Base-by-base conservation (phyloP, 2,113 vertebrate genomes). In the Nettapus auritus region DNA sequence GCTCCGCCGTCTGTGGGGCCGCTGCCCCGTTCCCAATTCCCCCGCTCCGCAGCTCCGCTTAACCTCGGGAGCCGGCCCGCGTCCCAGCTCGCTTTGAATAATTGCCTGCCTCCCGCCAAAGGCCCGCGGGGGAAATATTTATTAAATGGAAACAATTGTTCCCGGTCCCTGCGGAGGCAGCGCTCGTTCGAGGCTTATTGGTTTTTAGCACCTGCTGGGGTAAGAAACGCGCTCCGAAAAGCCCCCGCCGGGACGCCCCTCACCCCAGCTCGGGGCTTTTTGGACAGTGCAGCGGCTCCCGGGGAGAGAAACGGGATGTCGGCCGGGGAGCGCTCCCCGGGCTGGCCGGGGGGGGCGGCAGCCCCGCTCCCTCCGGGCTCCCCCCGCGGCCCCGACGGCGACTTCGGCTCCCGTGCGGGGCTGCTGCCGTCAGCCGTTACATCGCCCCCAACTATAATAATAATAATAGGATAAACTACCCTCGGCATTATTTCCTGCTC, bases 121-220 rank as follows among this genome's bases (percentile, higher is more conserved):
- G 96, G 97, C 97, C 98, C 98, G 98, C 97, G 97, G 97, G 98
- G 98, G 84, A 97, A 98, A 98, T 98, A 98, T 98, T 98, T 98
- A 98, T 98, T 98, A 98, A 98, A 98, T 97, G 98, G 97, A 98
- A 98, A 98, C 98, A 98, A 98, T 98, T 98, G 98, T 98, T 96
- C 97, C 94, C 56, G 70, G 63, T 91, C 97, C 98, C 97, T 63
- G 55, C 91, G 97, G 97, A 97, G 95, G 92, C 90, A 55, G 92
- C 93, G 73, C 95, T 95, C 94, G 97, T 97, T 97, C 86, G 89
- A 80, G 96, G 93, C 96, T 97, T 97, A 97, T 97, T 97, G 96
- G 96, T 97, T 98, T 96, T 94, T 96, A 97, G 97, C 98, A 97
- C 96, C 95, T 98, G 97, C 95, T 97, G 97, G 86, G 95, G 97